phyloP scores from a whole-genome alignment of 2,888 invertebrate genomes.

The Sphecodes monilicornis region DNA sequence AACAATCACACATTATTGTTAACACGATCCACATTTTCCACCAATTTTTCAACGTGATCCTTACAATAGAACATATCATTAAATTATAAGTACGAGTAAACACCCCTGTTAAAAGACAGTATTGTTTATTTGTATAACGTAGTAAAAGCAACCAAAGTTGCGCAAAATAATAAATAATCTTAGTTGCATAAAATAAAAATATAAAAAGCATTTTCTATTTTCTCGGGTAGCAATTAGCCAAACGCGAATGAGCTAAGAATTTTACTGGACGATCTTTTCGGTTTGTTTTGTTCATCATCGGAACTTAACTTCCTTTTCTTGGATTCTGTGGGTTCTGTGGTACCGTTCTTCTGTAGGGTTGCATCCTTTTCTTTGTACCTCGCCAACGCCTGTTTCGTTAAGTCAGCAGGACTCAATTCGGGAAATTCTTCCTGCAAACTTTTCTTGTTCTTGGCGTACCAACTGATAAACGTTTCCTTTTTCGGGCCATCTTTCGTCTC shows the following conservation, averaged over 20 bases:
- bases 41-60: neutral
- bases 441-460: constrained; percentile 87
- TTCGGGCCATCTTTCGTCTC: constrained; percentile 60
- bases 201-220: constrained; percentile 30
- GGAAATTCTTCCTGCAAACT: constrained; percentile 86
- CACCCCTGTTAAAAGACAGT: constrained; percentile 1
- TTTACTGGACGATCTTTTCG: constrained; percentile 73
- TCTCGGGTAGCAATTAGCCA: constrained; percentile 63
- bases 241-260: constrained; percentile 75
- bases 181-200: constrained; percentile 27
- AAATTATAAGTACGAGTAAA: neutral
- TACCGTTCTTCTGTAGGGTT: constrained; percentile 42
- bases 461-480: constrained; percentile 87
- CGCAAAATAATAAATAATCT: constrained; percentile 34
- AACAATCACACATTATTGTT: neutral
- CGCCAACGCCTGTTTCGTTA: constrained; percentile 86
- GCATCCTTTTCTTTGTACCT: constrained; percentile 84
- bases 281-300: constrained; percentile 62
- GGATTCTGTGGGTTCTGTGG: constrained; percentile 54
- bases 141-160: constrained; percentile 12
- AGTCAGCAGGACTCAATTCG: constrained; percentile 85
- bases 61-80: neutral
- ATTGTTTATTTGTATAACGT: constrained; percentile 1
- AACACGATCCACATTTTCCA: neutral
- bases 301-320: constrained; percentile 78